Percentiles rank a stretch among this genome's conserved stretches.
Evolutionary conservation across 2,888 invertebrate species (phyloP).

Genomic region (Cosmia pyralina): DNA sequence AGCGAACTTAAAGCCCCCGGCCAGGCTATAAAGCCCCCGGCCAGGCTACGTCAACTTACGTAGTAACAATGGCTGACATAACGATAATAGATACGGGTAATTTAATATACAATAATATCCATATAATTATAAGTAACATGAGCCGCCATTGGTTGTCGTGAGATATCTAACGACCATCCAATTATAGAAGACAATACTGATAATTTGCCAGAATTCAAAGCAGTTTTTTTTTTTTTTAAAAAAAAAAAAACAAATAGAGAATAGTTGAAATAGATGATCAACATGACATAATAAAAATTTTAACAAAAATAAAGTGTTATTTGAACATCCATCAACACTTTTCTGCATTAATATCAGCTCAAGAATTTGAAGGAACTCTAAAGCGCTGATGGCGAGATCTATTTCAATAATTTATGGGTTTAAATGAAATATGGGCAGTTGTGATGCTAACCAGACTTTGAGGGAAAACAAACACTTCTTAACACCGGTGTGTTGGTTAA

Average conservation of each 20-base stretch:
- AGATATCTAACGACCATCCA: constrained; percentile 35
- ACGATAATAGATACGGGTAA: constrained; percentile 28
- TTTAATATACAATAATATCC: constrained; percentile 50
- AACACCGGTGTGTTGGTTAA: constrained; percentile 38
- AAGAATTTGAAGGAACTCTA: constrained; percentile 8
- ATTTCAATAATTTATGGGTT: constrained; percentile 61
- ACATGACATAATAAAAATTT: not conserved
- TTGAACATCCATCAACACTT: not conserved
- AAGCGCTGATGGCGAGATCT: constrained; percentile 31
- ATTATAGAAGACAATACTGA: constrained; percentile 37
- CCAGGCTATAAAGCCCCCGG: no score
- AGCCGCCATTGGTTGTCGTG: constrained; percentile 13
- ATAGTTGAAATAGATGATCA: not conserved
- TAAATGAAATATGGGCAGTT: constrained; percentile 61
- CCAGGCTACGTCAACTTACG: constrained; percentile 1
- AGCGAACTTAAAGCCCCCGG: no score
- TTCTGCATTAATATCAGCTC: not conserved
- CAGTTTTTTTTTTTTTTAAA: constrained; percentile 9
- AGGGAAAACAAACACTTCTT: constrained; percentile 64
- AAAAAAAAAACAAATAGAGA: not conserved
- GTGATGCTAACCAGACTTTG: constrained; percentile 68
- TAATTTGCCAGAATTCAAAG: constrained; percentile 18
- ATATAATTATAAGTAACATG: constrained; percentile 36
- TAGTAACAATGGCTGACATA: constrained; percentile 29
- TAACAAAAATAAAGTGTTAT: not conserved